Conservation (phyloP, 1,140 invertebrate genomes). For the Ceratina calcarata region DNA sequence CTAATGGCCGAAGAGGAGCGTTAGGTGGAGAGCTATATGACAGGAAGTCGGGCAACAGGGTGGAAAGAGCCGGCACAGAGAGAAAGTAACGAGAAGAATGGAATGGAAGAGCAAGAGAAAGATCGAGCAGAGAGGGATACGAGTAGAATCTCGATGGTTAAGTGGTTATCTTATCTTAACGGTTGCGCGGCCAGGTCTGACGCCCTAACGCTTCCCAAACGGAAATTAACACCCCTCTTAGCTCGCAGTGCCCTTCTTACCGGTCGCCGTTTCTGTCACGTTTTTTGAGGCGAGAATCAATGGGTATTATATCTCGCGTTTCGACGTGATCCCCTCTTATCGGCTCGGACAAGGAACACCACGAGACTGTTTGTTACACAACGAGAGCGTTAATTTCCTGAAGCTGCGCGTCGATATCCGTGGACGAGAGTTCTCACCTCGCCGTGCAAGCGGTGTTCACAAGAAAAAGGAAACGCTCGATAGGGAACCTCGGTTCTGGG, state of each 20-base stretch:
- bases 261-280: slow-evolving; percentile 3
- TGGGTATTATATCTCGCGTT: slow-evolving; percentile 65
- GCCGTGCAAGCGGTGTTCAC: not conserved
- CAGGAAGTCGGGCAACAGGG: slow-evolving; percentile 22
- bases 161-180: slow-evolving; percentile 79
- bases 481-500: slow-evolving; percentile 49
- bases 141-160: slow-evolving; percentile 71
- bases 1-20: slow-evolving; percentile 48
- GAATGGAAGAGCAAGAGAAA: not conserved
- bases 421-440: slow-evolving; percentile 3
- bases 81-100: not conserved
- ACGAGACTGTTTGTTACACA: slow-evolving; percentile 67
- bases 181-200: slow-evolving; percentile 60
- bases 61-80: slow-evolving; percentile 3
- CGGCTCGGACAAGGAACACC: not conserved
- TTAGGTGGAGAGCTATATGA: slow-evolving; percentile 7
- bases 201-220: slow-evolving; percentile 70
- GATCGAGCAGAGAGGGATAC: slow-evolving; percentile 52
- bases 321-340: slow-evolving; percentile 42
- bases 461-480: slow-evolving; percentile 51
- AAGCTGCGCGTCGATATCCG: slow-evolving; percentile 8
- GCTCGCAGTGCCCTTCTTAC: slow-evolving; percentile 9
- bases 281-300: slow-evolving; percentile 66
- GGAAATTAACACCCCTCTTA: slow-evolving; percentile 73
- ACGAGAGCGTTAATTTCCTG: slow-evolving; percentile 72